Conservation (phyloP, 2,888 invertebrate genomes). For the Megaustenia siamemsis region DNA sequence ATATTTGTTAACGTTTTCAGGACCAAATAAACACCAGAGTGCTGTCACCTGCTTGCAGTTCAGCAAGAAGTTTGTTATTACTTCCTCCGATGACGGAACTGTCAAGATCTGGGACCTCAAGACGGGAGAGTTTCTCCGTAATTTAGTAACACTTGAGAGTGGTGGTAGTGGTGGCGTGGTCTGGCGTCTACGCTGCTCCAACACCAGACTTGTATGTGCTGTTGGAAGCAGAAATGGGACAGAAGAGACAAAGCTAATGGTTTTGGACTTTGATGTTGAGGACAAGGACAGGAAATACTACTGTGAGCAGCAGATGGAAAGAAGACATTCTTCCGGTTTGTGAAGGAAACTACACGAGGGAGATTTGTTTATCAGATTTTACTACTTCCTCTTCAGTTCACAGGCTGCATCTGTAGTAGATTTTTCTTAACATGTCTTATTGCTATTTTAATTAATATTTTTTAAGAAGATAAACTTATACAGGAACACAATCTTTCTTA, state of each 20-base stretch:
- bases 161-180: constrained; percentile 99
- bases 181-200: constrained; percentile 96
- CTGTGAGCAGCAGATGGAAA: constrained; percentile 50
- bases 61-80: constrained; percentile 95
- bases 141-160: constrained; percentile 94
- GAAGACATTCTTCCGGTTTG: constrained; percentile 35
- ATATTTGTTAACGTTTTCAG: no score
- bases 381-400: not conserved
- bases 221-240: constrained; percentile 99
- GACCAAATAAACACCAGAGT: constrained; percentile 97
- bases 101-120: constrained; percentile 99
- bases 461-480: no score
- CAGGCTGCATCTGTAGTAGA: not conserved
- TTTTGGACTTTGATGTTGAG: constrained; percentile 95
- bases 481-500: no score
- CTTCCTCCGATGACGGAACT: constrained; percentile 99
- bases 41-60: constrained; percentile 99
- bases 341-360: not conserved
- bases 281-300: constrained; percentile 64
- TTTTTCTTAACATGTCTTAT: not conserved
- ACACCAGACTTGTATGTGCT: constrained; percentile 98
- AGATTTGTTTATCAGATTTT: not conserved
- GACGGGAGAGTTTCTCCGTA: constrained; percentile 95
- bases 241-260: constrained; percentile 98
- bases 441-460: not conserved